Base-by-base conservation (phyloP, 2,797 vertebrate genomes). In the Helarctos malayanus region DNA sequence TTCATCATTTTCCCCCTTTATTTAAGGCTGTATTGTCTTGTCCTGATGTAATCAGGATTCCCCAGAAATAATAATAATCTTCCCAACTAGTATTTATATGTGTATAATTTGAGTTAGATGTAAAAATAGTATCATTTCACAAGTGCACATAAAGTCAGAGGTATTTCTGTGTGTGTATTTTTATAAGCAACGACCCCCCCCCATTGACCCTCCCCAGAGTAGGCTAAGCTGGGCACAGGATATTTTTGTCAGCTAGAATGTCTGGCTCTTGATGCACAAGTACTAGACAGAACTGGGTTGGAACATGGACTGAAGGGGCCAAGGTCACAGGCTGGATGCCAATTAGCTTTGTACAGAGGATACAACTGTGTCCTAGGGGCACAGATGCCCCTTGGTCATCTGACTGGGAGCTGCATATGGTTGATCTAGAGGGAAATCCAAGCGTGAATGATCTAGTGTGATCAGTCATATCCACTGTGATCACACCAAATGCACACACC, bases 231-330 rank as follows among this genome's bases (percentile, higher is more conserved):
- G 3, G 57, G 59, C 69, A 79, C 15, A 94, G 71, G 52, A 71
- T 89, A 94, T 89, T 97, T 95, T 68, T 81, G 82, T 89, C 71
- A 91, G 89, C 29, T 80, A 76, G 76, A 88, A 90, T 82, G 73
- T 80, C 94, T 95, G 85, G 35, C 57, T 90, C 56, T 94, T 93
- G 78, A 95, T 76, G 23, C 14, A 87, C 11, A 45, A 87, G 8
- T 52, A 63, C 45, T 65, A 96, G 83, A 96, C 87, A 96, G 80
- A 97, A 95, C 41, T 95, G 73, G 91, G 94, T 65, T 96, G 81
- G 78, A 95, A 96, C 47, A 71, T 3, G 19, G 45, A 49, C 23
- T 73, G 45, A 90, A 0, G 29, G 41, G 47, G 80, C 47, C 88
- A 96, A 95, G 93, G 97, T 96, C 73, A 82, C 47, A 81, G 19